phyloP scores from a whole-genome alignment of 2,113 vertebrate species.

The Boleophthalmus pectinirostris region DNA sequence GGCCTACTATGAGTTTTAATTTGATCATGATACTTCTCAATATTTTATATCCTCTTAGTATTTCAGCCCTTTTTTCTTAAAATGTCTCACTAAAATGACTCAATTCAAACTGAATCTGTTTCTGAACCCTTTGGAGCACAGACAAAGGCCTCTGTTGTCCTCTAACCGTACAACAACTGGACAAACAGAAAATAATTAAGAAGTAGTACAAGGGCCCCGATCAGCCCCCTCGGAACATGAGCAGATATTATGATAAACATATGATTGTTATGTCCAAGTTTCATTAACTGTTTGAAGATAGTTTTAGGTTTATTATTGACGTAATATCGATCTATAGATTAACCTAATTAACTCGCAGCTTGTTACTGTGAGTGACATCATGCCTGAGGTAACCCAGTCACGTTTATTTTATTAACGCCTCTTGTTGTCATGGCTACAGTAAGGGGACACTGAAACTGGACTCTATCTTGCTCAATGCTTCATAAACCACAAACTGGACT shows the following conservation, averaged over 20 bases:
- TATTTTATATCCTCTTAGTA: too few species aligned
- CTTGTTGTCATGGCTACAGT: constrained; percentile 41
- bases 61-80: too few species aligned
- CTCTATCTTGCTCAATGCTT: neutral
- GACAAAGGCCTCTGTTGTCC: too few species aligned
- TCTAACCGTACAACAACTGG: too few species aligned
- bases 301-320: neutral
- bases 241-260: too few species aligned
- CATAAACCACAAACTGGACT: neutral
- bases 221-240: too few species aligned
- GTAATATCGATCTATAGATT: neutral
- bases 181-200: too few species aligned
- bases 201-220: too few species aligned
- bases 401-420: constrained; percentile 7
- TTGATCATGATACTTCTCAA: neutral
- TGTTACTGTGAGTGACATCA: neutral
- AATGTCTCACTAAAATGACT: too few species aligned
- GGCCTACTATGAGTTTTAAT: neutral
- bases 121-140: too few species aligned
- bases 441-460: constrained; percentile 48
- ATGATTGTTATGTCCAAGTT: neutral
- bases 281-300: neutral
- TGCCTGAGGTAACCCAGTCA: neutral
- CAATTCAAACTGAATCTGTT: too few species aligned
- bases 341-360: neutral